Evolutionary conservation across 2,888 invertebrate species (phyloP).

Genomic region (Cenopis cana): DNA sequence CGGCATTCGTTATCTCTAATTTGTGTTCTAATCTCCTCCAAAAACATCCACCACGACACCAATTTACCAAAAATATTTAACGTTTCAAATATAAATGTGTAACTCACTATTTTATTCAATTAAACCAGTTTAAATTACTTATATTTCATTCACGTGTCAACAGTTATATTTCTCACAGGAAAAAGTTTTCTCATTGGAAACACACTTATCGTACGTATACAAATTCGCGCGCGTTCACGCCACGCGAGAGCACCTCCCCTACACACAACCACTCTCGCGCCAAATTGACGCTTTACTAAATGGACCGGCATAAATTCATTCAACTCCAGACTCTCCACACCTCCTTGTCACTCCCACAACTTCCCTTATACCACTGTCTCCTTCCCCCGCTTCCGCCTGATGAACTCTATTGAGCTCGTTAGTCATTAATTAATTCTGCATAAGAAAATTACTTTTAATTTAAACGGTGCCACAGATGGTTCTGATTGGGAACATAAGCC

Average conservation of each 20-base stretch:
- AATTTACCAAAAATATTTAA: conserved; percentile 10
- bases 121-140: not conserved
- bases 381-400: conserved; percentile 78
- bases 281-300: conserved; percentile 84
- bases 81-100: not conserved
- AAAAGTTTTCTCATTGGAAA: conserved; percentile 7
- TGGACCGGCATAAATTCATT: conserved; percentile 84
- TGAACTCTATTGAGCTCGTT: conserved; percentile 85
- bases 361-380: conserved; percentile 55
- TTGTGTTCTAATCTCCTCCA: conserved; percentile 51
- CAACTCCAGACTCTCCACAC: conserved; percentile 72
- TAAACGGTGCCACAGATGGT: conserved; percentile 80
- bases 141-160: too few species aligned
- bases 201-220: conserved; percentile 51
- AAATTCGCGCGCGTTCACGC: conserved; percentile 67
- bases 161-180: not conserved
- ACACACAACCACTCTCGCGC: conserved; percentile 78
- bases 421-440: conserved; percentile 85
- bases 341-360: conserved; percentile 57
- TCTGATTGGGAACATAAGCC: conserved; percentile 53
- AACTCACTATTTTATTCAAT: not conserved
- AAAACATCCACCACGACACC: conserved; percentile 34
- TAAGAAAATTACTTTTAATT: conserved; percentile 85
- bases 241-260: conserved; percentile 51
- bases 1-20: conserved; percentile 73